phyloP scores from a whole-genome alignment of 2,797 vertebrate genomes.

The Pangasius sanitwongsei region DNA sequence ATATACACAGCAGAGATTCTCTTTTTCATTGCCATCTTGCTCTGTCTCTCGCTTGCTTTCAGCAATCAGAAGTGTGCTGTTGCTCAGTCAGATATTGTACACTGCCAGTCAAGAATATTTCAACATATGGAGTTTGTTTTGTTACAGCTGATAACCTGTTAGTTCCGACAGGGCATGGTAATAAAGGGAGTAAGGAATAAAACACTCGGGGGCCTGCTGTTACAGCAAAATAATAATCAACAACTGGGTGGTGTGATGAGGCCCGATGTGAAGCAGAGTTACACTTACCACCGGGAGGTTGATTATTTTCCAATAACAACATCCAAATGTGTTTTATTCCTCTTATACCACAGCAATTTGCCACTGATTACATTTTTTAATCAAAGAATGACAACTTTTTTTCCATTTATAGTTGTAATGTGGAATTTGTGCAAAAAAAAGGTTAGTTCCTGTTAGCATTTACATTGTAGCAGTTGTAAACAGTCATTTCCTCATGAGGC shows the following conservation, averaged over 20 bases:
- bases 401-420: neutral
- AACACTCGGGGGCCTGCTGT: neutral
- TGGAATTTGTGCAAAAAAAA: neutral
- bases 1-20: slow-evolving; percentile 39
- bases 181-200: neutral
- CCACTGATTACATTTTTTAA: no score
- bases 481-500: neutral
- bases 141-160: neutral
- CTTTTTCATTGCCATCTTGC: neutral
- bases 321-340: no score
- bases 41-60: neutral
- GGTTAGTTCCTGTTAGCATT: neutral
- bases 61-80: neutral
- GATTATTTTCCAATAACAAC: neutral
- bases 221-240: neutral
- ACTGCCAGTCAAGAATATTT: neutral
- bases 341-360: neutral
- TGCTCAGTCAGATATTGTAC: neutral
- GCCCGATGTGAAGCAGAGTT: neutral
- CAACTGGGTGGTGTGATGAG: neutral
- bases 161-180: neutral
- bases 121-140: neutral
- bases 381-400: neutral
- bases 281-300: neutral
- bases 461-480: neutral